These are phyloP conservation scores for Chrysogorgia sp. DNA, from an alignment of 92 coral and sea anemone species.

Conservation along the genomic window DNA sequence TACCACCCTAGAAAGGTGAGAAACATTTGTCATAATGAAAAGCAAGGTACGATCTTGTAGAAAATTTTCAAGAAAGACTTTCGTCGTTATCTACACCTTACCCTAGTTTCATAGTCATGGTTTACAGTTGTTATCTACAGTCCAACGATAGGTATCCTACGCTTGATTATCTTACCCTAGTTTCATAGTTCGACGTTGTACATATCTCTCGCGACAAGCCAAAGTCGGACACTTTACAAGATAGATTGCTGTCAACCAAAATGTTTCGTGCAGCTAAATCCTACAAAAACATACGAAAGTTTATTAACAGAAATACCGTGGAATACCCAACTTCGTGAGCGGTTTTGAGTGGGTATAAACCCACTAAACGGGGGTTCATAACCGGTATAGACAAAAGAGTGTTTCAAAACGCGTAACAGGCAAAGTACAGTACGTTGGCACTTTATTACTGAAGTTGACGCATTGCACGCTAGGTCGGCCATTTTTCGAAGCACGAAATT, in stretches of 20 bases:
- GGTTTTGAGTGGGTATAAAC: too few relatives aligned
- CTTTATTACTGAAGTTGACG: too few relatives aligned
- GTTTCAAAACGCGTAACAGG: too few relatives aligned
- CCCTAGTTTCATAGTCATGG: not conserved
- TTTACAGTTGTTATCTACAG: too few relatives aligned
- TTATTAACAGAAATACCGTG: too few relatives aligned
- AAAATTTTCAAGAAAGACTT: not conserved
- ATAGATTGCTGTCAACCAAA: slow-evolving; percentile 24
- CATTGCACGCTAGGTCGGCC: too few relatives aligned
- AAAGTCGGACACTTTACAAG: slow-evolving; percentile 38
- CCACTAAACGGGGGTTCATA: too few relatives aligned
- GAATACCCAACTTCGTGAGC: too few relatives aligned
- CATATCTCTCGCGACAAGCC: slow-evolving; percentile 41
- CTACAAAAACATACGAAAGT: not conserved
- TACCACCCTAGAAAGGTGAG: slow-evolving; percentile 45
- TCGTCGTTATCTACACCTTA: not conserved
- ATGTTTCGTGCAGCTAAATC: slow-evolving; percentile 42
- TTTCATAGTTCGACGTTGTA: slow-evolving; percentile 44
- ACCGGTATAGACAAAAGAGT: too few relatives aligned
- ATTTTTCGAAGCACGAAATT: too few relatives aligned
- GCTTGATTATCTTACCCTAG: slow-evolving; percentile 38
- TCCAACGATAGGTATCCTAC: not conserved
- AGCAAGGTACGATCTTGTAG: not conserved
- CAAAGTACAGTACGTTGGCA: too few relatives aligned
- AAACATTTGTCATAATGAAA: not conserved